Evolutionary conservation across 2,797 vertebrate genomes (phyloP).

Genomic region (Amblyraja radiata): DNA sequence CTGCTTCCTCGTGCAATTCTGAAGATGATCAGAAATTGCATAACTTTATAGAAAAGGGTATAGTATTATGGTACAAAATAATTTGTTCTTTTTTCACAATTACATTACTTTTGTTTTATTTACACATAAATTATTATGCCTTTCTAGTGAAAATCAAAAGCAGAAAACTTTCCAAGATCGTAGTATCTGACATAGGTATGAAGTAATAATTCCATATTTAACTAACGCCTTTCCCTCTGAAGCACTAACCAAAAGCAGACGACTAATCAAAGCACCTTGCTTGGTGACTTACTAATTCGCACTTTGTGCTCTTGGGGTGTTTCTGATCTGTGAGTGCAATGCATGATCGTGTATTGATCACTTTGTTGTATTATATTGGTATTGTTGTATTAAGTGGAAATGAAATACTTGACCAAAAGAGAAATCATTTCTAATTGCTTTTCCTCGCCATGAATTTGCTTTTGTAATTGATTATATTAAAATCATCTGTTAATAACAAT

Average conservation of each 20-base stretch:
- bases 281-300: slow-evolving; percentile 54
- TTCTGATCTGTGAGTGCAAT: slow-evolving; percentile 54
- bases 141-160: slow-evolving; percentile 95
- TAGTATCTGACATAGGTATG: slow-evolving; percentile 98
- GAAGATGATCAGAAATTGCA: slow-evolving; percentile 84
- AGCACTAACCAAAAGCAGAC: slow-evolving; percentile 58
- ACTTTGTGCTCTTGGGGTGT: slow-evolving; percentile 51
- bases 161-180: slow-evolving; percentile 96
- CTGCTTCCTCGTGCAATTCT: slow-evolving; percentile 80
- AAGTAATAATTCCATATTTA: slow-evolving; percentile 61
- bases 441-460: slow-evolving; percentile 1
- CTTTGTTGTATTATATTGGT: neutral
- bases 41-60: slow-evolving; percentile 96
- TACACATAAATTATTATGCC: slow-evolving; percentile 60
- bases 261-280: slow-evolving; percentile 52
- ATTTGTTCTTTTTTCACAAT: slow-evolving; percentile 49
- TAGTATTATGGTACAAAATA: slow-evolving; percentile 60
- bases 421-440: neutral
- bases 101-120: slow-evolving; percentile 53
- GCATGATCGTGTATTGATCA: slow-evolving; percentile 31
- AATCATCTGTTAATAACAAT: slow-evolving; percentile 5
- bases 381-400: neutral
- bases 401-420: neutral
- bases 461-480: neutral
- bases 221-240: slow-evolving; percentile 60